Conservation (phyloP, 2,797 vertebrate genomes). For the Limosa lapponica region DNA sequence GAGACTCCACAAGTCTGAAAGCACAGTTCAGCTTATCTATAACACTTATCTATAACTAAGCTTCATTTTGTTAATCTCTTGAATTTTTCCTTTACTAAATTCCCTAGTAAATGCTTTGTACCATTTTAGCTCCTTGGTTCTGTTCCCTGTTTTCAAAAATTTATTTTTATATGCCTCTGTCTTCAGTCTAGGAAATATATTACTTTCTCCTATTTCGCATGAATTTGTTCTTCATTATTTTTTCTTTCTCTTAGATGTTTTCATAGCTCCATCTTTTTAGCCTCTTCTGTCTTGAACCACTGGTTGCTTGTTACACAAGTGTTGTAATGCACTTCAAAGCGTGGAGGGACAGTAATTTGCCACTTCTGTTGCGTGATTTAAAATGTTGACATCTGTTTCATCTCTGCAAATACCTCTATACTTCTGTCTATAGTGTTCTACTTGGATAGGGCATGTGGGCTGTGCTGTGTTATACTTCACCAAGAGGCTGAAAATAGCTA, state of each 20-base stretch:
- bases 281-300: background rate
- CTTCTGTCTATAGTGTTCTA: background rate
- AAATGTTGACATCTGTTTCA: background rate
- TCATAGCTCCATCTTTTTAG: background rate
- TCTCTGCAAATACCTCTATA: background rate
- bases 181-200: background rate
- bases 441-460: rapidly evolving
- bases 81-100: background rate
- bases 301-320: background rate
- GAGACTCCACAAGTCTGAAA: background rate
- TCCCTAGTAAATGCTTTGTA: background rate
- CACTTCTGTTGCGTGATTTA: background rate
- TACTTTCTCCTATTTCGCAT: background rate
- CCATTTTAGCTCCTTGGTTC: background rate
- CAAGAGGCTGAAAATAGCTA: background rate
- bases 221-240: background rate
- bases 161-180: background rate
- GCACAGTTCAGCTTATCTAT: background rate
- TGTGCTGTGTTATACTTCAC: background rate
- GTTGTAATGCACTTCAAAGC: background rate
- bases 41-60: background rate
- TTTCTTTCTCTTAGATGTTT: background rate
- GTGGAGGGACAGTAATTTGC: background rate
- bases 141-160: background rate
- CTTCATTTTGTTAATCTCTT: background rate